Evolutionary conservation across 2,888 invertebrate genomes (phyloP).

Genomic region (Craniophora ligustri): DNA sequence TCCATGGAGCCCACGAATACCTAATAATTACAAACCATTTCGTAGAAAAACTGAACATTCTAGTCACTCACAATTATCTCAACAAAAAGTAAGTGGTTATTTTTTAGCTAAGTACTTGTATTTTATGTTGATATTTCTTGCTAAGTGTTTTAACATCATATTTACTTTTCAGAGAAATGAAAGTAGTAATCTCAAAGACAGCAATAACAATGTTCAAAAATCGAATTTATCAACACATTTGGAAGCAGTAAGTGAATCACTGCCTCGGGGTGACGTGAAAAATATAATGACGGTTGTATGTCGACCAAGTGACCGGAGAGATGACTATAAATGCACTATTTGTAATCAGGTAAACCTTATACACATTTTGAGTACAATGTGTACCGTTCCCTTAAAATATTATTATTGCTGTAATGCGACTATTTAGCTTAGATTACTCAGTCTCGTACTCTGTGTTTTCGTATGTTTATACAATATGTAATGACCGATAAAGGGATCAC

Average conservation of each 20-base stretch:
- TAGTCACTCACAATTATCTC: constrained; percentile 3
- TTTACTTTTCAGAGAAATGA: constrained; percentile 56
- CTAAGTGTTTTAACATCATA: constrained; percentile 6
- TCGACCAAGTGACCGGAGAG: constrained; percentile 18
- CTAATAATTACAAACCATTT: constrained; percentile 73
- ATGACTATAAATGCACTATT: constrained; percentile 65
- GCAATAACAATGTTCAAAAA: constrained; percentile 67
- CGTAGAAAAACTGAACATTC: constrained; percentile 61
- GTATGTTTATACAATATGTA: too few relatives aligned
- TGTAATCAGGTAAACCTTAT: constrained; percentile 68
- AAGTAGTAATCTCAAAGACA: constrained; percentile 57
- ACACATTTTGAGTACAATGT: too few relatives aligned
- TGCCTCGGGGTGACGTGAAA: constrained; percentile 16
- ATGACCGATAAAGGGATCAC: too few relatives aligned
- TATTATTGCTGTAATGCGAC: too few relatives aligned
- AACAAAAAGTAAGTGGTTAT: constrained; percentile 53
- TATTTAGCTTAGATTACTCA: too few relatives aligned
- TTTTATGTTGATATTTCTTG: not conserved
- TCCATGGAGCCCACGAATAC: constrained; percentile 87
- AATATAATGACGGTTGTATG: constrained; percentile 13
- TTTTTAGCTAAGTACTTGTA: not conserved
- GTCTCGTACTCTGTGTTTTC: too few relatives aligned
- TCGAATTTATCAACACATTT: constrained; percentile 3
- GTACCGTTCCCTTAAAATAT: too few relatives aligned
- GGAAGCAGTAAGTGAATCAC: constrained; percentile 16